Base-by-base conservation (phyloP, 2,888 invertebrate species). In the Cylindroiulus punctatus region DNA sequence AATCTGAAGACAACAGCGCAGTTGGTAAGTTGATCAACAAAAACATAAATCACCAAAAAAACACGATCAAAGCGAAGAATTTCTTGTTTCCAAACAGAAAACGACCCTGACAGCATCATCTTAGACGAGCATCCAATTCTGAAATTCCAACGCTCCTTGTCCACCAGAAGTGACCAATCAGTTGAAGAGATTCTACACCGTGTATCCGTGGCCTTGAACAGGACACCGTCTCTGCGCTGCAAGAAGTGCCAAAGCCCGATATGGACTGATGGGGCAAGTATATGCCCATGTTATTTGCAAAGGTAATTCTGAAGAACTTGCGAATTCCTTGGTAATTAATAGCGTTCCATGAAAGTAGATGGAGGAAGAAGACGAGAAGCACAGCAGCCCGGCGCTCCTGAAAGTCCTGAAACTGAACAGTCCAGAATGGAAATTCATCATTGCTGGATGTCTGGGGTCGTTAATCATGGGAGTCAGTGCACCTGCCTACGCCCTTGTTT, bases 401-500 rank as follows among this genome's bases (percentile, higher is more conserved):
- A 92, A 94, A 89, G 93, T 95, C 91, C 88, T 92, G 90, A 93
- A 93, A 89, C 89, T 94, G 87, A 95, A 95, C 90, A 90, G 91
- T 26, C 93, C 94, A 0, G 96, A 96, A 91, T 95, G 94, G 94
- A 92, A 92, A 40, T 93, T 93, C 3, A 92, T 95, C 26, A 88
- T 93, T 0, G 88, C 93, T 0, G 96, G 94, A 10, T 93, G 94
- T 87, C 12, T 94, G 0, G 92, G 93, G 22, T 93, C 95, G 0
- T 89, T 94, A 0, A 89, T 94, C 30, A 94, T 94, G 91, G 96
- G 96, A 0, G 93, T 93, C 89, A 93, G 94, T 19, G 95, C 95
- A 93, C 96, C 96, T 0, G 89, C 94, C 7, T 94, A 95, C 89
- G 94, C 95, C 0, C 91, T 96, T 19, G 91, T 96, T 44, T 94